Evolutionary conservation across 2,888 invertebrate genomes (phyloP).

Genomic region (Sialis lutaria): DNA sequence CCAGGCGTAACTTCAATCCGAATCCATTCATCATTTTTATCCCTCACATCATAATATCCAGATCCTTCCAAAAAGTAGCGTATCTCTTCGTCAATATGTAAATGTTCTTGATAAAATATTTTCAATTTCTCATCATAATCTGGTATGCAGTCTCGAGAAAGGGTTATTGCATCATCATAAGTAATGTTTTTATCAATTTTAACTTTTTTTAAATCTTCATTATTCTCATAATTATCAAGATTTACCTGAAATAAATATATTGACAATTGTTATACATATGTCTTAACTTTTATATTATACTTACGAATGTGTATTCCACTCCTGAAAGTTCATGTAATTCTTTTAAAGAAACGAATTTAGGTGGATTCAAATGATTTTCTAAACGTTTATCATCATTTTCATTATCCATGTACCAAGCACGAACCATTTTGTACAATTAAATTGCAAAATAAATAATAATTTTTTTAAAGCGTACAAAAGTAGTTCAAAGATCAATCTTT

Average conservation of each 20-base stretch:
- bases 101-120: constrained; percentile 78
- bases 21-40: constrained; percentile 75
- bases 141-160: constrained; percentile 59
- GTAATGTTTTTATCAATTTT: constrained; percentile 60
- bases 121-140: constrained; percentile 80
- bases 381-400: constrained; percentile 34
- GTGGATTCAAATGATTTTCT: constrained; percentile 68
- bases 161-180: constrained; percentile 71
- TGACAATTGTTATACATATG: background rate
- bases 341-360: constrained; percentile 46
- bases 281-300: constrained; percentile 12
- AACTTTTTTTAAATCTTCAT: constrained; percentile 47
- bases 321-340: constrained; percentile 55
- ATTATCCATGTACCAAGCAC: constrained; percentile 68
- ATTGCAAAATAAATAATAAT: background rate
- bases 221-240: constrained; percentile 38
- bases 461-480: too few species aligned
- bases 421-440: constrained; percentile 53
- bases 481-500: too few species aligned
- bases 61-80: constrained; percentile 75
- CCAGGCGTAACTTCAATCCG: constrained; percentile 70
- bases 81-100: constrained; percentile 95
- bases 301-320: constrained; percentile 79
- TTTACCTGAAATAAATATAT: constrained; percentile 36
- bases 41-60: constrained; percentile 92